These are phyloP conservation scores for Formica exsecta DNA, from an alignment of 1,140 invertebrate species.

Conservation along the genomic window DNA sequence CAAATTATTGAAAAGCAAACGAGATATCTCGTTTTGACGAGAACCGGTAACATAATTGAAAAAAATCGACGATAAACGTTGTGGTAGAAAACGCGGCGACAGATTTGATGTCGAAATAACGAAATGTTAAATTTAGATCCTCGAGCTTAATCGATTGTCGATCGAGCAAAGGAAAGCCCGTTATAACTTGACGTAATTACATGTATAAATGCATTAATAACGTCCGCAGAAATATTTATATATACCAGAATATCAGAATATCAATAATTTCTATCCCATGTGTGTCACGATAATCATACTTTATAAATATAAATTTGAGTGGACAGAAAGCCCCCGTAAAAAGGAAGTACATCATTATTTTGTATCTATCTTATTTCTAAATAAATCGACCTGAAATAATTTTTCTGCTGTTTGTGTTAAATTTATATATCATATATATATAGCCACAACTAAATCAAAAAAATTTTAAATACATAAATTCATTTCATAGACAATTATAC, in stretches of 20 bases:
- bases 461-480: too few relatives aligned
- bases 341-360: not conserved
- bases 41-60: constrained; percentile 26
- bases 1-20: constrained; percentile 18
- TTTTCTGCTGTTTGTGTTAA: too few relatives aligned
- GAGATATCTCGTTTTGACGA: not conserved
- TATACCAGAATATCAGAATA: not conserved
- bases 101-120: constrained; percentile 8
- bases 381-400: not conserved
- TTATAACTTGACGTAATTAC: not conserved
- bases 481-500: too few relatives aligned
- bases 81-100: not conserved
- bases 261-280: not conserved
- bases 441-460: too few relatives aligned
- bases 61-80: not conserved
- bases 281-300: not conserved
- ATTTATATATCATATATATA: too few relatives aligned
- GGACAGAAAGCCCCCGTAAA: too few relatives aligned
- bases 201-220: constrained; percentile 24
- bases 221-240: not conserved
- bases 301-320: not conserved
- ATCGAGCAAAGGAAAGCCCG: not conserved
- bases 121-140: constrained; percentile 46
- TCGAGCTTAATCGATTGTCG: constrained; percentile 48
- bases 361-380: not conserved